phyloP scores from a whole-genome alignment of 2,797 vertebrate species.

The Micropoecilia bifurca region DNA sequence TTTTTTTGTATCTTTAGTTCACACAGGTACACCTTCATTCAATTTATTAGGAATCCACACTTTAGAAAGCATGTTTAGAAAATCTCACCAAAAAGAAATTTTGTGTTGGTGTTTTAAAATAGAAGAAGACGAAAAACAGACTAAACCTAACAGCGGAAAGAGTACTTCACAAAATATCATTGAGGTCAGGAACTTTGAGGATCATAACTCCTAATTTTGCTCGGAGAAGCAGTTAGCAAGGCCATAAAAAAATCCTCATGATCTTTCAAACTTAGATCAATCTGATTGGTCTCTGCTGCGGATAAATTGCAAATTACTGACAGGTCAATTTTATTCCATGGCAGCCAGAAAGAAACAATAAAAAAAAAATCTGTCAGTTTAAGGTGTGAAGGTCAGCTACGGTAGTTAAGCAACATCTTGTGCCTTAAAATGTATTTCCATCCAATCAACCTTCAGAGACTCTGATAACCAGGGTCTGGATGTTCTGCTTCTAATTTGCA shows the following conservation, averaged over 20 bases:
- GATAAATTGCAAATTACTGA: background rate
- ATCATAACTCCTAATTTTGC: background rate
- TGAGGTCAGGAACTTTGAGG: background rate
- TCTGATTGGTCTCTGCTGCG: background rate
- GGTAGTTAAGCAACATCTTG: slow-evolving; percentile 12
- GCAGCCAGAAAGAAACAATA: background rate
- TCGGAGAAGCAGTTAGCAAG: background rate
- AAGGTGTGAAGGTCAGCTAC: slow-evolving; percentile 7
- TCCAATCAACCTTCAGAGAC: slow-evolving; percentile 32
- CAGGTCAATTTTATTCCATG: background rate
- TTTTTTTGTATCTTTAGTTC: background rate
- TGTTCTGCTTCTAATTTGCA: slow-evolving; percentile 50
- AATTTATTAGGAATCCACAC: background rate
- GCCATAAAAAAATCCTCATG: no score
- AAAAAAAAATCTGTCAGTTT: background rate
- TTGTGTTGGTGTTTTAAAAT: no score
- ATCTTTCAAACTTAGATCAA: background rate
- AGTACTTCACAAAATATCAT: background rate
- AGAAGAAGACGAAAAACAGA: no score
- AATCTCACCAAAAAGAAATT: background rate
- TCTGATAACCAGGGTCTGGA: slow-evolving; percentile 30
- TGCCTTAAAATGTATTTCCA: slow-evolving; percentile 29
- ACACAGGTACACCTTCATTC: background rate
- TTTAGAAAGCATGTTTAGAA: background rate
- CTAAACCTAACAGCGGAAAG: background rate